These are phyloP conservation scores for Drosophila basisetae DNA, from an alignment of 2,888 invertebrate species.

Conservation along the genomic window DNA sequence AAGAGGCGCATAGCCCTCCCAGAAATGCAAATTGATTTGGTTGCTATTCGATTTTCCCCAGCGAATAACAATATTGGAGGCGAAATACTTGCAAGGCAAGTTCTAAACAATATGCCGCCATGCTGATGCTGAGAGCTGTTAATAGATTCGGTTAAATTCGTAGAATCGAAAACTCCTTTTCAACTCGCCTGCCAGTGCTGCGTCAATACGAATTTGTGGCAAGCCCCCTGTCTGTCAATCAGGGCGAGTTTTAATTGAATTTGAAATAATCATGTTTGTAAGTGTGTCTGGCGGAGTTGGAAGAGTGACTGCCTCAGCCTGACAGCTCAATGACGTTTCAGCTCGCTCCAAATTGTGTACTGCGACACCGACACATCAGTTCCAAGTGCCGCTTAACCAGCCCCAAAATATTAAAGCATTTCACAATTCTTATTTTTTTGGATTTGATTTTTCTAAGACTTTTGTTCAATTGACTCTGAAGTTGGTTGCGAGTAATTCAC, in stretches of 20 bases:
- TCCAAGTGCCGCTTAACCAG: conserved; percentile 9
- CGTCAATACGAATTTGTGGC: conserved; percentile 35
- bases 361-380: conserved; percentile 14
- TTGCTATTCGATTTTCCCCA: background rate
- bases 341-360: conserved; percentile 28
- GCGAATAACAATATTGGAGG: background rate
- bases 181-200: conserved; percentile 10
- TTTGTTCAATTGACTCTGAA: conserved; percentile 3
- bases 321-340: conserved; percentile 71
- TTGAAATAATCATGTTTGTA: conserved; percentile 44
- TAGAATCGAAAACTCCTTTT: conserved; percentile 43
- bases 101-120: conserved; percentile 49
- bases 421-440: conserved; percentile 3
- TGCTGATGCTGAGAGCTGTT: conserved; percentile 28
- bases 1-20: background rate
- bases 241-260: conserved; percentile 72
- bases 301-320: conserved; percentile 28
- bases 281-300: conserved; percentile 5
- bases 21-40: background rate
- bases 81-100: background rate
- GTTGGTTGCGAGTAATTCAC: background rate
- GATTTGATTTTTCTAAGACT: background rate
- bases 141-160: conserved; percentile 38
- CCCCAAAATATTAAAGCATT: conserved; percentile 13
- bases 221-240: conserved; percentile 71